Evolutionary conservation across 2,888 invertebrate genomes (phyloP).

Genomic region (Polymixis flavicincta): DNA sequence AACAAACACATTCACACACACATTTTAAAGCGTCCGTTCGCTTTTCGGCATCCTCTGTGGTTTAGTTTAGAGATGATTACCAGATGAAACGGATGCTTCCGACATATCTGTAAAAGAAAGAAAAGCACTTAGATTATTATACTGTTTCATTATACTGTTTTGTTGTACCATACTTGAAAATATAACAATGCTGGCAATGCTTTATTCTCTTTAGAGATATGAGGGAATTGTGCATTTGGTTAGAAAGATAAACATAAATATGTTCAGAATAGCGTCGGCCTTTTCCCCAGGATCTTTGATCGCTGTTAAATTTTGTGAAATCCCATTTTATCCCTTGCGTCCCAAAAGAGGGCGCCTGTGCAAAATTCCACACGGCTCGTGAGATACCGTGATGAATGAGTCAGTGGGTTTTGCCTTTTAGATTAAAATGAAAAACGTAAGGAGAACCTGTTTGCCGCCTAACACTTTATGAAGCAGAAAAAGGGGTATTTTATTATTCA

Average conservation of each 20-base stretch:
- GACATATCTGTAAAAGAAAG: conserved; percentile 62
- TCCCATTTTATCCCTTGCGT: conserved; percentile 62
- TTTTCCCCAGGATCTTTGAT: conserved; percentile 58
- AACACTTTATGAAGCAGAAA: conserved; percentile 69
- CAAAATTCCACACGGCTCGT: conserved; percentile 64
- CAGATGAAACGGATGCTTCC: conserved; percentile 22
- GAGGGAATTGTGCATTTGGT: conserved; percentile 46
- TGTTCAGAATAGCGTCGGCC: conserved; percentile 47
- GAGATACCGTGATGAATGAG: conserved; percentile 70
- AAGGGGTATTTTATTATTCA: conserved; percentile 63
- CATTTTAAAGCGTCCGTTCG: conserved; percentile 54
- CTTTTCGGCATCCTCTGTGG: conserved; percentile 50
- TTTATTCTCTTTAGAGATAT: conserved; percentile 47
- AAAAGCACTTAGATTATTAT: conserved; percentile 42
- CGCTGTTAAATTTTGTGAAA: conserved; percentile 62
- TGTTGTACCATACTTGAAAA: conserved; percentile 28
- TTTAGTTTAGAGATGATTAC: conserved; percentile 42
- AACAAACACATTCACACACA: conserved; percentile 45
- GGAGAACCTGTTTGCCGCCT: conserved; percentile 60
- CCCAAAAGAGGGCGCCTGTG: conserved; percentile 61
- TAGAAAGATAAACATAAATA: conserved; percentile 60
- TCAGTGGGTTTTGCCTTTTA: conserved; percentile 67
- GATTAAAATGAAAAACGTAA: conserved; percentile 70
- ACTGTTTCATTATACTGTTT: conserved; percentile 30
- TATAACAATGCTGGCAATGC: conserved; percentile 45